Percentiles rank a stretch among this genome's conserved stretches.
phyloP scores from a whole-genome alignment of 2,113 vertebrate genomes.

The Cygnus atratus region DNA sequence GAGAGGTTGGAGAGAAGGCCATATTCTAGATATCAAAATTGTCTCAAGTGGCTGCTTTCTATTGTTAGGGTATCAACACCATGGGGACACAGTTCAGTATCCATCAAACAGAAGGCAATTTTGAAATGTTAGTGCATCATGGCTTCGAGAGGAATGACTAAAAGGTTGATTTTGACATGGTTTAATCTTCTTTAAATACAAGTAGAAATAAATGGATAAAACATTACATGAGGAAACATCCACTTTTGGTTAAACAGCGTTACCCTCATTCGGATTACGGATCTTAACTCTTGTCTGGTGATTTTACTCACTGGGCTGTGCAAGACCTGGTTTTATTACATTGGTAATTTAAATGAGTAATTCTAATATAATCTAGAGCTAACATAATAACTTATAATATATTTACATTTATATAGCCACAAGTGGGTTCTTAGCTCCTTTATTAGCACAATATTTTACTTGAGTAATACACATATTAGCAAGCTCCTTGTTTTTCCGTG shows the following conservation, averaged over 20 bases:
- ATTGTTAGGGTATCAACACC: not conserved
- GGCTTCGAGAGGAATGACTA: not conserved
- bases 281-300: not conserved
- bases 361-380: not conserved
- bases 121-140: not conserved
- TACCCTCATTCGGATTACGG: not conserved
- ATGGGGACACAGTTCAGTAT: fast-evolving
- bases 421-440: not conserved
- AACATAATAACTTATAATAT: slow-evolving; percentile 14
- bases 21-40: not conserved
- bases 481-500: not conserved
- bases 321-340: not conserved
- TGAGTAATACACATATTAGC: not conserved
- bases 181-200: not conserved
- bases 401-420: not conserved
- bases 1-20: not conserved
- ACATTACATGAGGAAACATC: not conserved
- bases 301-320: slow-evolving; percentile 8
- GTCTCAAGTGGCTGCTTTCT: not conserved
- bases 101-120: not conserved
- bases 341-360: slow-evolving; percentile 40
- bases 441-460: slow-evolving; percentile 36
- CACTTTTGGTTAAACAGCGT: not conserved
- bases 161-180: not conserved
- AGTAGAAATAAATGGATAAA: not conserved